Base-by-base conservation (phyloP, 2,888 invertebrate genomes). In the Scotopteryx bipunctaria region DNA sequence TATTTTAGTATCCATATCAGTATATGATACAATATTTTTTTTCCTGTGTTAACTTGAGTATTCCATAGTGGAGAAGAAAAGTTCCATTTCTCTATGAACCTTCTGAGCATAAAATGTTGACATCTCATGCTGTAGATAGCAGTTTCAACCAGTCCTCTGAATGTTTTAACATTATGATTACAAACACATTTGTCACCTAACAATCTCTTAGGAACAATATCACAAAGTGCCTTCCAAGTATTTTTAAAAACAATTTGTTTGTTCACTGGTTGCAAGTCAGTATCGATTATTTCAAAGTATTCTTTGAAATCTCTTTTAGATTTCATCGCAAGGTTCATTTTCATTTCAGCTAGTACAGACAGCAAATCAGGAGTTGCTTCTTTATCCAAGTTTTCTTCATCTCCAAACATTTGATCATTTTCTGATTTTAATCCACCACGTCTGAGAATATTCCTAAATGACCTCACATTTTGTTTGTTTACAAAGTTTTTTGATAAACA, bases 381-480 rank as follows among this genome's bases (percentile, higher is more conserved):
- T 66, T 69, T 73, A 43, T 76, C 62, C 63, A 76, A 49, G 33
- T 40, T 15, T 9, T 68, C 55, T 9, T 70, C 60, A 8, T 76
- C 70, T 61, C 63, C 66, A 47, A 83, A 55, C 2, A 40, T 78
- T 4, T 56, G 35, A 8, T 56, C 29, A 23, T 70, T 67, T 40
- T 66, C 64, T 27, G 61, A 51, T 62, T 79, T 77, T 13, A 84
- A 29, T 25, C 29, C 23, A 17, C 37, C 33, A n/a, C 8, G 21
- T 9, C 38, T 50, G 5, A 36, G 8, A 59, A 85, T 61, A 64
- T 84, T 86, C 43, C 62, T 66, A 57, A 73, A 81, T 1, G 86
- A 85, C 47, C 90, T 71, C 27, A 86, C 68, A 65, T 88, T 86
- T 67, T 85, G 83, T 67, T 88, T 90, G 64, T 87, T 86, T 2